Evolutionary conservation across 2,797 vertebrate genomes (phyloP).

Genomic region (Morus bassanus): DNA sequence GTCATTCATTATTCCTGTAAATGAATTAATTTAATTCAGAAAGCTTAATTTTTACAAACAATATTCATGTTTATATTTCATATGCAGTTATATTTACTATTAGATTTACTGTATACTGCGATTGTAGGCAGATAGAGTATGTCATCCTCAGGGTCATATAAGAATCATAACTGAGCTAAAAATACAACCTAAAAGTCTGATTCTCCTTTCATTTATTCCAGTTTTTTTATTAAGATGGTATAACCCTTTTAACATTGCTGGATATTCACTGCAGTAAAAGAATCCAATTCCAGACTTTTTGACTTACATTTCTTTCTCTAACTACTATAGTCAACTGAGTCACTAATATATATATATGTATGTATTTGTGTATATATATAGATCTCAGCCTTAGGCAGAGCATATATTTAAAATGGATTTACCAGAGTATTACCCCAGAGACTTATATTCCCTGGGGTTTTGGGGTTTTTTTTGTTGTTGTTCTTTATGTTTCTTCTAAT

Average conservation of each 20-base stretch:
- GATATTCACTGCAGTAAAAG: not conserved
- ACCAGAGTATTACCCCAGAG: conserved; percentile 17
- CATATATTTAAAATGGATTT: conserved; percentile 17
- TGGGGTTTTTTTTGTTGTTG: not conserved
- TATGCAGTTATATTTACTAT: not conserved
- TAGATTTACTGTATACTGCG: not conserved
- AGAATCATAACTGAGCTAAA: not conserved
- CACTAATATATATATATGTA: not conserved
- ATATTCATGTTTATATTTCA: not conserved
- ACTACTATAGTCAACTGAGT: not conserved
- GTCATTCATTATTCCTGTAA: not conserved
- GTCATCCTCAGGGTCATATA: not conserved
- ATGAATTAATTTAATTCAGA: not conserved
- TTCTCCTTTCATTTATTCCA: not conserved
- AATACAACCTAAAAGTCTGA: not conserved
- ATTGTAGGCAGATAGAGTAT: not conserved
- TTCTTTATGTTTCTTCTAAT: not conserved
- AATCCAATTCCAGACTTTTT: not conserved
- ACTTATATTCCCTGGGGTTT: not conserved
- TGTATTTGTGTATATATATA: not conserved
- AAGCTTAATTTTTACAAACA: not conserved
- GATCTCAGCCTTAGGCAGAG: conserved; percentile 7
- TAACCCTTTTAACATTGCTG: not conserved
- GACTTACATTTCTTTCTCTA: not conserved
- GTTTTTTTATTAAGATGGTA: not conserved